Evolutionary conservation across 2,113 vertebrate species (phyloP).

Genomic region (Albula glossodonta): DNA sequence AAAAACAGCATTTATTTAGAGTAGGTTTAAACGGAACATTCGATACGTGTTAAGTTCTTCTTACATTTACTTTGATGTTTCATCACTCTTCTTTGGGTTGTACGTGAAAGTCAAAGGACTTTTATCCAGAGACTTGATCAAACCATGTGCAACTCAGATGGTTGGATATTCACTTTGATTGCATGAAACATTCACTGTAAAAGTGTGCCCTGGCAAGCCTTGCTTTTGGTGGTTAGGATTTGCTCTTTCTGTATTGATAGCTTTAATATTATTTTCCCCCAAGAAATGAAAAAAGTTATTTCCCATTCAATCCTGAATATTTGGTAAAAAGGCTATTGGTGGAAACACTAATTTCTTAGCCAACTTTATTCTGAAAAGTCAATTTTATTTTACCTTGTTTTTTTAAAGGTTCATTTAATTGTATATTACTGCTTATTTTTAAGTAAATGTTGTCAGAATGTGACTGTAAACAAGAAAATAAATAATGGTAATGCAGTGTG

Average conservation of each 20-base stretch:
- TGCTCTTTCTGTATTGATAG: constrained; percentile 18
- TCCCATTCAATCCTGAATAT: neutral
- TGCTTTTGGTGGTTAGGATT: neutral
- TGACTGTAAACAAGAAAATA: neutral
- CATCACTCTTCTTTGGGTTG: neutral
- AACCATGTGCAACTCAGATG: constrained; percentile 22
- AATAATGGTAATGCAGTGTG: neutral
- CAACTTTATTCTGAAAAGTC: neutral
- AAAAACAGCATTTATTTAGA: neutral
- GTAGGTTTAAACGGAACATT: neutral
- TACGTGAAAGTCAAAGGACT: neutral
- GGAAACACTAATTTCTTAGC: neutral
- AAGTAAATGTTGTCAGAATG: neutral
- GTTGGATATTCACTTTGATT: constrained; percentile 4
- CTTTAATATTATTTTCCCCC: neutral
- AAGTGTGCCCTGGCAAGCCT: neutral
- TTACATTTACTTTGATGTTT: neutral
- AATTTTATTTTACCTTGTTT: neutral
- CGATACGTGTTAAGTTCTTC: neutral
- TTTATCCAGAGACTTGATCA: neutral
- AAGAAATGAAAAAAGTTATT: neutral
- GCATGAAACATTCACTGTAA: neutral
- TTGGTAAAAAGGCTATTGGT: neutral
- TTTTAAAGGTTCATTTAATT: neutral
- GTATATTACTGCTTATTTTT: neutral